Conservation (phyloP, 2,797 vertebrate genomes). For the Acanthis flammea region DNA sequence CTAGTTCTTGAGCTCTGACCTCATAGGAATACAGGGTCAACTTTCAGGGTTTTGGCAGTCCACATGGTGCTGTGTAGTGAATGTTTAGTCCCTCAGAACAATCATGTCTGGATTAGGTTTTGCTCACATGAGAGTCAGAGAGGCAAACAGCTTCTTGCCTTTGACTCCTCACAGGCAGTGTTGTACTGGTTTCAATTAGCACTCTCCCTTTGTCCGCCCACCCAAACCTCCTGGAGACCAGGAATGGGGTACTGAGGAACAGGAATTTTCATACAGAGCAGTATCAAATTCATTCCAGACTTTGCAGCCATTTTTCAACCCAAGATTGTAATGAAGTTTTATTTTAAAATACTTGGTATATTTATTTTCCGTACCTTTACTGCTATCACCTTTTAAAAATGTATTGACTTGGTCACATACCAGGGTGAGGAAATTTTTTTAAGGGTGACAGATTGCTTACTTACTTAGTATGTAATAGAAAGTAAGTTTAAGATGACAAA, state of each 20-base stretch:
- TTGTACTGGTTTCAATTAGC: conserved; percentile 10
- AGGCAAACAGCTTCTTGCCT: background rate
- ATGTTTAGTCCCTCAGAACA: background rate
- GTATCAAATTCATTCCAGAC: conserved; percentile 11
- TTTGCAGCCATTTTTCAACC: background rate
- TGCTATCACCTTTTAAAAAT: background rate
- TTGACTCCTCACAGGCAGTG: background rate
- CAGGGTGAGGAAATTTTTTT: background rate
- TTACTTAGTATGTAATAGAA: background rate
- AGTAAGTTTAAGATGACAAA: background rate
- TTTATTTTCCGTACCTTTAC: background rate
- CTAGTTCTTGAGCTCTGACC: background rate
- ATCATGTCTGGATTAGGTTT: background rate
- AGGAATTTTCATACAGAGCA: background rate
- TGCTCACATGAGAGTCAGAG: background rate
- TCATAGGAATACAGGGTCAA: background rate
- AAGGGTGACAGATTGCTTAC: background rate
- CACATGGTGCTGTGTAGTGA: background rate
- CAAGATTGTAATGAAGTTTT: background rate
- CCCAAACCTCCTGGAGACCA: background rate
- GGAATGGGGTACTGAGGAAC: background rate
- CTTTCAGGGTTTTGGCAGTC: background rate
- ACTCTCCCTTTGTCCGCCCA: fast-evolving
- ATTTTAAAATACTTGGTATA: background rate
- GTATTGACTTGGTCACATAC: background rate